A percentile compares a stretch with the other conserved stretches of the same genome.
Conservation (phyloP, 2,113 vertebrate species). For the Mustelus asterias region DNA sequence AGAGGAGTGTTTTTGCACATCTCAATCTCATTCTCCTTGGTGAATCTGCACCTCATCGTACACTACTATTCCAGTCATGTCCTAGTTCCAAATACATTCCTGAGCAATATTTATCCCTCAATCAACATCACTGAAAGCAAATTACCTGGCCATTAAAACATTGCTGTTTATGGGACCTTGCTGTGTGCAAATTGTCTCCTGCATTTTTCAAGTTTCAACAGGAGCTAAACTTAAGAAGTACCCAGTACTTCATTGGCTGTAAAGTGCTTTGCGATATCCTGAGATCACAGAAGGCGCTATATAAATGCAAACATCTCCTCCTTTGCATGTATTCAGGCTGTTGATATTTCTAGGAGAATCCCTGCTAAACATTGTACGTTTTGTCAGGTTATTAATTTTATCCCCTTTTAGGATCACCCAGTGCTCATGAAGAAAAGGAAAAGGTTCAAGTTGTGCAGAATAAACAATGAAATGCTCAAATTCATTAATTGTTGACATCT, state of each 20-base stretch:
- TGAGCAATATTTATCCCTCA: too few species aligned
- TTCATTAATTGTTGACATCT: background rate
- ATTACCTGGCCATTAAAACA: too few species aligned
- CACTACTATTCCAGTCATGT: too few species aligned
- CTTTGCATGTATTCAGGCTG: background rate
- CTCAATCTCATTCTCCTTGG: too few species aligned
- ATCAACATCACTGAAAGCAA: too few species aligned
- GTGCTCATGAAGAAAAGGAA: background rate
- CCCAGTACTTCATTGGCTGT: background rate
- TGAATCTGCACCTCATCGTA: too few species aligned
- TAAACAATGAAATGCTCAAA: background rate
- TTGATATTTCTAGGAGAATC: background rate
- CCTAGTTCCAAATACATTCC: too few species aligned
- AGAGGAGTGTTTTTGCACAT: too few species aligned
- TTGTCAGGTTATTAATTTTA: background rate
- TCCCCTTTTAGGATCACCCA: background rate
- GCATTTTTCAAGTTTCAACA: background rate
- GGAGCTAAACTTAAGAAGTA: too few species aligned
- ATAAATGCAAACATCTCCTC: background rate
- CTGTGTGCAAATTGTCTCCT: too few species aligned
- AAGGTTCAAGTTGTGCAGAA: background rate
- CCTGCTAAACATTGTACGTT: background rate
- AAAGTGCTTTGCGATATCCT: background rate
- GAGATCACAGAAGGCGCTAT: background rate
- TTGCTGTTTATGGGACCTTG: too few species aligned